phyloP scores from a whole-genome alignment of 1,140 invertebrate species.

The Tetraneura akinire region DNA sequence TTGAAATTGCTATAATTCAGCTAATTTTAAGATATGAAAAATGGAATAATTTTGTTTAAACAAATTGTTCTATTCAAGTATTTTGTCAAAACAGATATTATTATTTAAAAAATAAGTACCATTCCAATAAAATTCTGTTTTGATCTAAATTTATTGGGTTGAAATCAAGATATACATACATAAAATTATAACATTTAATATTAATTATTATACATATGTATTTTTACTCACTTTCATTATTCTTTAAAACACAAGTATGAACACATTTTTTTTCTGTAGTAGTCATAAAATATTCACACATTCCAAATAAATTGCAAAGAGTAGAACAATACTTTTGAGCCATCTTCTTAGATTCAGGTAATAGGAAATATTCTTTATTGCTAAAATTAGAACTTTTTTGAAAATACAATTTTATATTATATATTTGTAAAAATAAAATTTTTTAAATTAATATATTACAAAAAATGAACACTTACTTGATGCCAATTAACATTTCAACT shows the following conservation, averaged over 20 bases:
- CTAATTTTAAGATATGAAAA: no score
- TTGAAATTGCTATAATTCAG: no score
- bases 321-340: slow-evolving; percentile 26
- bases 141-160: no score
- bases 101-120: no score
- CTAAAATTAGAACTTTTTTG: background rate
- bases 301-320: slow-evolving; percentile 43
- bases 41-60: no score
- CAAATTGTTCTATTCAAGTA: no score
- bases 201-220: background rate
- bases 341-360: slow-evolving; percentile 19
- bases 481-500: background rate
- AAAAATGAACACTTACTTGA: background rate
- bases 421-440: background rate
- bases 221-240: background rate
- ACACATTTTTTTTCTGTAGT: background rate
- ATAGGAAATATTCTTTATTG: background rate
- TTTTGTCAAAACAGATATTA: no score
- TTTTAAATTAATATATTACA: background rate
- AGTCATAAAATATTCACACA: slow-evolving; percentile 42
- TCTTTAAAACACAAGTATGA: background rate
- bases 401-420: background rate
- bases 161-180: no score
- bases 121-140: no score
- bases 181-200: background rate